phyloP scores from a whole-genome alignment of 2,888 invertebrate genomes.

The Yponomeuta malinellus region DNA sequence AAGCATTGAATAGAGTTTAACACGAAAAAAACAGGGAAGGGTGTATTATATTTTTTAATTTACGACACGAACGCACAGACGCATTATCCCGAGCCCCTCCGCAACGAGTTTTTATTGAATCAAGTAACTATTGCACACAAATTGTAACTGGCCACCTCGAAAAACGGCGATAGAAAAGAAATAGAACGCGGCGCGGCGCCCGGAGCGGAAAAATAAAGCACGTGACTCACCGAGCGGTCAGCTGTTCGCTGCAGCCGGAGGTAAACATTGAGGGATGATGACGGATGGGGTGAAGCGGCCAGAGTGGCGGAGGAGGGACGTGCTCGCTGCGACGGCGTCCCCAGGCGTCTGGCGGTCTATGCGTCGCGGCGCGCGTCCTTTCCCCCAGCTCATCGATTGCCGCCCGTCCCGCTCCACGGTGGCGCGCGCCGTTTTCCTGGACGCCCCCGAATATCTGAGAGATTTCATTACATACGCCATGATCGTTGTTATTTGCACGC shows the following conservation, averaged over 20 bases:
- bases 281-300: slow-evolving; percentile 46
- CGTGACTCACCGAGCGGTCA: slow-evolving; percentile 70
- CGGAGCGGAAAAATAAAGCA: slow-evolving; percentile 10
- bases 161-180: slow-evolving; percentile 28
- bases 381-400: slow-evolving; percentile 72
- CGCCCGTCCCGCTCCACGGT: slow-evolving; percentile 58
- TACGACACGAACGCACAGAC: slow-evolving; percentile 36
- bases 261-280: slow-evolving; percentile 70
- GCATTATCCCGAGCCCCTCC: slow-evolving; percentile 44
- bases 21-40: slow-evolving; percentile 57
- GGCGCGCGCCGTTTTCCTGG: slow-evolving; percentile 63
- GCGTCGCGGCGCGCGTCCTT: slow-evolving; percentile 71
- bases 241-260: slow-evolving; percentile 52
- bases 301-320: slow-evolving; percentile 40
- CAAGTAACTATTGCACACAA: slow-evolving; percentile 39
- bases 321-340: slow-evolving; percentile 65
- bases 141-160: neutral
- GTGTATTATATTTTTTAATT: slow-evolving; percentile 68
- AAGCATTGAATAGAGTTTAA: slow-evolving; percentile 48
- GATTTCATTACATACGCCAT: slow-evolving; percentile 73
- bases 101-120: slow-evolving; percentile 39
- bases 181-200: neutral
- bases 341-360: slow-evolving; percentile 77
- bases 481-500: slow-evolving; percentile 74
- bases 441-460: slow-evolving; percentile 45